Evolutionary conservation across 1,140 invertebrate genomes (phyloP).

Genomic region (Microplitis mediator): DNA sequence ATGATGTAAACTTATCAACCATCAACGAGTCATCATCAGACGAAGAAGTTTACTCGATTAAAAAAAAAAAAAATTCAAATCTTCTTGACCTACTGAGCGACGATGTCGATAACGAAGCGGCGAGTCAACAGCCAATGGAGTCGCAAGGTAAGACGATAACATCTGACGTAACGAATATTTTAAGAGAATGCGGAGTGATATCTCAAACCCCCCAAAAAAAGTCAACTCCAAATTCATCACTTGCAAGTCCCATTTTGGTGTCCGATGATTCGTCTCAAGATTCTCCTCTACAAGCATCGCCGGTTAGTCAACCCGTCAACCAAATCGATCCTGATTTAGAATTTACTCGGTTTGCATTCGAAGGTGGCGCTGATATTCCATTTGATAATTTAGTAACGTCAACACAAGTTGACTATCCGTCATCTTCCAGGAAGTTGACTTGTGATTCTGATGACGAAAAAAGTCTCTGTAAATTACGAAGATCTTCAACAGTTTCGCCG

Average conservation of each 20-base stretch:
- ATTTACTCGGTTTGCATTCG: neutral
- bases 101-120: too few species aligned
- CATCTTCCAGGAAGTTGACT: too few species aligned
- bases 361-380: neutral
- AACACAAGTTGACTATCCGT: too few species aligned
- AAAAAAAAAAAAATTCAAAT: too few species aligned
- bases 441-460: neutral
- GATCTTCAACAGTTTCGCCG: neutral
- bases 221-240: neutral
- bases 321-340: neutral
- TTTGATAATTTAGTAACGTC: neutral
- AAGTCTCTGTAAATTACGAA: neutral
- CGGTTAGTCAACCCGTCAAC: neutral
- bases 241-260: constrained; percentile 15
- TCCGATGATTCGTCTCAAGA: constrained; percentile 4
- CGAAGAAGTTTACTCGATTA: too few species aligned
- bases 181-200: constrained; percentile 7
- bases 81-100: too few species aligned
- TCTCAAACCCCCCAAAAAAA: neutral
- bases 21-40: too few species aligned
- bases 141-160: neutral
- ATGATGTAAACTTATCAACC: too few species aligned
- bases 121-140: too few species aligned
- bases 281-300: neutral
- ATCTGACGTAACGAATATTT: neutral